Evolutionary conservation across 2,888 invertebrate species (phyloP).

Genomic region (Drosophila anceps): DNA sequence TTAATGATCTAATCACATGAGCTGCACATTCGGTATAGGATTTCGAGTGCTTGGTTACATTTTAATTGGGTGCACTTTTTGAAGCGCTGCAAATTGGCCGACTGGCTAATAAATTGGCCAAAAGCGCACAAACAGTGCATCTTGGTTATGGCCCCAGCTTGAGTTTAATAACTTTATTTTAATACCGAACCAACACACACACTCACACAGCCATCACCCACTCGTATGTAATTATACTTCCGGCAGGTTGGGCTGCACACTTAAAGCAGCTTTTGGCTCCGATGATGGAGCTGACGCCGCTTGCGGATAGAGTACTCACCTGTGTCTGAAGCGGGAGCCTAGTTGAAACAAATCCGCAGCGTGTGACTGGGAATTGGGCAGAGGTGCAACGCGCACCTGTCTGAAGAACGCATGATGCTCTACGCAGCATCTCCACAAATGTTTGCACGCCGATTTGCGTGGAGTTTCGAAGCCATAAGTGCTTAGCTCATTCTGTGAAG

Average conservation of each 20-base stretch:
- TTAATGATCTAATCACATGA: conserved; percentile 79
- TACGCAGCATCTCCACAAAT: conserved; percentile 97
- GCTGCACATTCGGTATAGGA: conserved; percentile 52
- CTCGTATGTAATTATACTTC: conserved; percentile 54
- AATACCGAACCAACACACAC: conserved; percentile 8
- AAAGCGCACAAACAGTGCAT: conserved; percentile 22
- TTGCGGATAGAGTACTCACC: conserved; percentile 86
- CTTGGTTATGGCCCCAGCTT: conserved; percentile 22
- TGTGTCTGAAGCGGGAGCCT: conserved; percentile 92
- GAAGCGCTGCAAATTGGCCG: conserved; percentile 60
- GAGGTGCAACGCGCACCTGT: conserved; percentile 92
- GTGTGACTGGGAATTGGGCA: conserved; percentile 86
- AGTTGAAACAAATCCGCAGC: conserved; percentile 91
- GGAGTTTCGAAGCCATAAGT: conserved; percentile 98
- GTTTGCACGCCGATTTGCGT: conserved; percentile 96
- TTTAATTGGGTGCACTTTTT: conserved; percentile 72
- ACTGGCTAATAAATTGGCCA: conserved; percentile 57
- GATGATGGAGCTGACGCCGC: not conserved
- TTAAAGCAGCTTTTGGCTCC: conserved; percentile 13
- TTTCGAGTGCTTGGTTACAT: conserved; percentile 66
- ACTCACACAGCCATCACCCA: conserved; percentile 49
- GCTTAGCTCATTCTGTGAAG: conserved; percentile 93
- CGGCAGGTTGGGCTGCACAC: conserved; percentile 51
- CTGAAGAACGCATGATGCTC: conserved; percentile 98
- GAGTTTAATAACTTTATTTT: conserved; percentile 64